Evolutionary conservation across 2,113 vertebrate genomes (phyloP).

Genomic region (Hippocampus mohnikei): DNA sequence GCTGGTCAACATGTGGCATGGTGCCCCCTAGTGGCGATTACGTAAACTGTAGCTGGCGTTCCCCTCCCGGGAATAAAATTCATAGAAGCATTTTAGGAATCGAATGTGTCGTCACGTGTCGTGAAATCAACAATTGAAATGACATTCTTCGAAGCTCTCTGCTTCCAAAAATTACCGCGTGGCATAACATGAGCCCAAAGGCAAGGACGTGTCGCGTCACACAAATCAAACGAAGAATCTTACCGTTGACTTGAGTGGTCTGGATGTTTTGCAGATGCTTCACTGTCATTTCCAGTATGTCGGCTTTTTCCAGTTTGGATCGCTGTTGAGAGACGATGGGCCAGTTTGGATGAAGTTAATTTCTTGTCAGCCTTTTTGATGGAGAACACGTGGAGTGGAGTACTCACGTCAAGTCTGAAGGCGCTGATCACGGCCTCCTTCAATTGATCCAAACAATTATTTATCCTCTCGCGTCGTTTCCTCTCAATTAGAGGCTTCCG

Average conservation of each 20-base stretch:
- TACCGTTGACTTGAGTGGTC: slow-evolving; percentile 75
- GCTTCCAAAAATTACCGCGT: background rate
- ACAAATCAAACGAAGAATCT: slow-evolving; percentile 37
- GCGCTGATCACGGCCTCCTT: slow-evolving; percentile 83
- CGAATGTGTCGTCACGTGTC: too few relatives aligned
- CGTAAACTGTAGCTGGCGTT: background rate
- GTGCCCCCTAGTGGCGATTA: slow-evolving; percentile 27
- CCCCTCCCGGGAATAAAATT: background rate
- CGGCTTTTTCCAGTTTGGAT: slow-evolving; percentile 88
- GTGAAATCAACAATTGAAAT: background rate
- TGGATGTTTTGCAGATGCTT: slow-evolving; percentile 89
- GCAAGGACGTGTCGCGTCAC: background rate
- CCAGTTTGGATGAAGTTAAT: background rate
- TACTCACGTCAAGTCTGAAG: slow-evolving; percentile 86
- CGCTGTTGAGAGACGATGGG: slow-evolving; percentile 68
- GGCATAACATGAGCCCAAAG: background rate
- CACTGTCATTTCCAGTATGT: slow-evolving; percentile 91
- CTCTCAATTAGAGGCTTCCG: slow-evolving; percentile 88
- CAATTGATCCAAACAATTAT: slow-evolving; percentile 85
- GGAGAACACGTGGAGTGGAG: background rate
- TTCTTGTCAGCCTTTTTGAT: background rate
- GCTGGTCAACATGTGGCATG: background rate
- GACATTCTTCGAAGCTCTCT: background rate
- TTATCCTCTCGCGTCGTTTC: slow-evolving; percentile 86
- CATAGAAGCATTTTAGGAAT: background rate